phyloP scores from a whole-genome alignment of 2,113 vertebrate genomes.

The Thalassoma bifasciatum region DNA sequence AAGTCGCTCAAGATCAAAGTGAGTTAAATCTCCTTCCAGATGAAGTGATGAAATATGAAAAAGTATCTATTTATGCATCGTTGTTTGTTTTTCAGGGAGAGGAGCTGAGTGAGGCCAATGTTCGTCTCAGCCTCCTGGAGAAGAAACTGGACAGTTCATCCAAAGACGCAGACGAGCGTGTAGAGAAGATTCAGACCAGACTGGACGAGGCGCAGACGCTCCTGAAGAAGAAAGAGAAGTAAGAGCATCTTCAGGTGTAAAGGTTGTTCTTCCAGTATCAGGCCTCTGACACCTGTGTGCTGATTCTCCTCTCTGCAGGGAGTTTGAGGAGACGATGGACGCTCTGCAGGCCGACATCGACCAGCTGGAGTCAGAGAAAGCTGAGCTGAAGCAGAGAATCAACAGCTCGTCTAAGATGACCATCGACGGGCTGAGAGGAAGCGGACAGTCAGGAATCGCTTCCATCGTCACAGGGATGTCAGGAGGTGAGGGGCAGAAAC shows the following conservation, averaged over 20 bases:
- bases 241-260: background rate
- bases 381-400: constrained; percentile 92
- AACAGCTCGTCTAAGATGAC: constrained; percentile 92
- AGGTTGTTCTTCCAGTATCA: rapidly evolving
- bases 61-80: too few species aligned
- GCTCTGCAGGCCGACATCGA: constrained; percentile 97
- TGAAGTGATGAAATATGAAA: too few species aligned
- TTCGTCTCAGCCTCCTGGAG: constrained; percentile 94
- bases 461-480: constrained; percentile 90
- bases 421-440: constrained; percentile 87
- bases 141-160: constrained; percentile 97
- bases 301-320: constrained; percentile 79
- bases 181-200: constrained; percentile 94
- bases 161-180: constrained; percentile 93
- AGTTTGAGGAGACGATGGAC: constrained; percentile 99
- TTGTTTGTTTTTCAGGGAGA: constrained; percentile 84
- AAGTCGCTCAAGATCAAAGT: constrained; percentile 99
- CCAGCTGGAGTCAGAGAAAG: constrained; percentile 95
- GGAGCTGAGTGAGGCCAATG: constrained; percentile 94
- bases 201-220: constrained; percentile 91
- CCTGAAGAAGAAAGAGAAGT: constrained; percentile 98
- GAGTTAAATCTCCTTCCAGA: background rate
- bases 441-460: constrained; percentile 87
- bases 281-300: background rate
- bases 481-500: constrained; percentile 80